Percentiles rank a stretch among this genome's conserved stretches.
These are phyloP conservation scores for Drosophila meridionalis DNA, from an alignment of 2,888 invertebrate genomes.

Conservation along the genomic window DNA sequence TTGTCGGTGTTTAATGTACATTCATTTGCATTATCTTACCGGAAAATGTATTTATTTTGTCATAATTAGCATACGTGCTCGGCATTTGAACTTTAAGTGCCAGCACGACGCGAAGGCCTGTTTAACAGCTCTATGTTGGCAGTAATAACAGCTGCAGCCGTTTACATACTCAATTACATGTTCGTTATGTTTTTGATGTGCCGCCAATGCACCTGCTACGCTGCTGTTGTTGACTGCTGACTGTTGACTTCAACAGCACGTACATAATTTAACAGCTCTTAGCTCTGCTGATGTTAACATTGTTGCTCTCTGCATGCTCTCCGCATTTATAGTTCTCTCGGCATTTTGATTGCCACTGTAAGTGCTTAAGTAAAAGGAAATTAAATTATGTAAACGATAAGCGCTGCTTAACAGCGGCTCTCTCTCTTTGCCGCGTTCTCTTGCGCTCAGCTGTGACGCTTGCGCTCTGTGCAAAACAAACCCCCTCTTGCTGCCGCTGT, in stretches of 20 bases:
- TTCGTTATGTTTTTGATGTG: slow-evolving; percentile 45
- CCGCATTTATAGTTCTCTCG: slow-evolving; percentile 34
- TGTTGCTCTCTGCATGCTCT: slow-evolving; percentile 21
- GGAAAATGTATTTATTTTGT: slow-evolving; percentile 79
- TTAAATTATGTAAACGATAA: slow-evolving; percentile 75
- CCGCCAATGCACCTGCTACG: slow-evolving; percentile 57
- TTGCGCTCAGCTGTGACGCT: slow-evolving; percentile 59
- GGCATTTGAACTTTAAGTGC: slow-evolving; percentile 62
- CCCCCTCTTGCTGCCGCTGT: slow-evolving; percentile 7
- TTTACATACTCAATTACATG: slow-evolving; percentile 23
- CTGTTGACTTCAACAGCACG: slow-evolving; percentile 11
- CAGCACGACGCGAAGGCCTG: background rate
- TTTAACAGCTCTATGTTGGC: slow-evolving; percentile 43
- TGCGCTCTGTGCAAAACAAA: slow-evolving; percentile 41
- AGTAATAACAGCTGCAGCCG: slow-evolving; percentile 28
- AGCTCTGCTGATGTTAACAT: slow-evolving; percentile 36
- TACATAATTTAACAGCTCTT: slow-evolving; percentile 34
- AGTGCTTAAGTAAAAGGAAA: slow-evolving; percentile 67
- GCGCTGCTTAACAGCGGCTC: slow-evolving; percentile 59
- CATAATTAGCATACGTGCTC: slow-evolving; percentile 77
- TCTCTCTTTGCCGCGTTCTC: slow-evolving; percentile 24
- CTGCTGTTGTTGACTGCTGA: slow-evolving; percentile 19
- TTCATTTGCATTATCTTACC: slow-evolving; percentile 74
- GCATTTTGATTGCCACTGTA: slow-evolving; percentile 59
- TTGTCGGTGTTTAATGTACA: slow-evolving; percentile 63